These are phyloP conservation scores for Metallyticus violacea DNA, from an alignment of 2,888 invertebrate genomes.

Conservation along the genomic window DNA sequence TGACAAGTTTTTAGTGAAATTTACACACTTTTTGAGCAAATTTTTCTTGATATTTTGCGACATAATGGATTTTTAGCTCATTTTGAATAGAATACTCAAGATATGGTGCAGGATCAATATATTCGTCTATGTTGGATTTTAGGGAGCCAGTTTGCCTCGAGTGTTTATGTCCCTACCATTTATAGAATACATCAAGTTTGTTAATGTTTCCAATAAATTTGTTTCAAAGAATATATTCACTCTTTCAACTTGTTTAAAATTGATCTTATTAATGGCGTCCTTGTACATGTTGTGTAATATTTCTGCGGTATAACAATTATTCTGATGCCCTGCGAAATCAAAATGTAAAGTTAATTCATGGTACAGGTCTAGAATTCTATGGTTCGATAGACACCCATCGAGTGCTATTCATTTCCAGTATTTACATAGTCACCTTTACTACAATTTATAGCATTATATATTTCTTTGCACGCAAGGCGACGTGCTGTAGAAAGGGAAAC, in stretches of 20 bases:
- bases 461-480: not conserved
- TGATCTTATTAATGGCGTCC: not conserved
- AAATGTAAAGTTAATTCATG: not conserved
- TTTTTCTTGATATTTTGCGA: too few relatives aligned
- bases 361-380: not conserved
- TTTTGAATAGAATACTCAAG: too few relatives aligned
- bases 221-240: not conserved
- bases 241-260: not conserved
- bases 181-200: not conserved
- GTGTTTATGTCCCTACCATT: not conserved
- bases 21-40: too few relatives aligned
- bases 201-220: not conserved
- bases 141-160: too few relatives aligned
- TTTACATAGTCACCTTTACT: not conserved
- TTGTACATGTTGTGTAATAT: not conserved
- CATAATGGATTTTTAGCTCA: too few relatives aligned
- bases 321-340: too few relatives aligned
- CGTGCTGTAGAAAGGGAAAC: not conserved
- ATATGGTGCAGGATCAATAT: too few relatives aligned
- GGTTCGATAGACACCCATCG: not conserved
- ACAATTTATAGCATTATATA: not conserved
- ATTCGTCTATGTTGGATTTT: not conserved
- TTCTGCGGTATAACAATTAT: not conserved
- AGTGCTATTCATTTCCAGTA: not conserved
- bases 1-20: too few relatives aligned